Conservation (phyloP, 2,113 vertebrate genomes). For the Seriola dumerili region DNA sequence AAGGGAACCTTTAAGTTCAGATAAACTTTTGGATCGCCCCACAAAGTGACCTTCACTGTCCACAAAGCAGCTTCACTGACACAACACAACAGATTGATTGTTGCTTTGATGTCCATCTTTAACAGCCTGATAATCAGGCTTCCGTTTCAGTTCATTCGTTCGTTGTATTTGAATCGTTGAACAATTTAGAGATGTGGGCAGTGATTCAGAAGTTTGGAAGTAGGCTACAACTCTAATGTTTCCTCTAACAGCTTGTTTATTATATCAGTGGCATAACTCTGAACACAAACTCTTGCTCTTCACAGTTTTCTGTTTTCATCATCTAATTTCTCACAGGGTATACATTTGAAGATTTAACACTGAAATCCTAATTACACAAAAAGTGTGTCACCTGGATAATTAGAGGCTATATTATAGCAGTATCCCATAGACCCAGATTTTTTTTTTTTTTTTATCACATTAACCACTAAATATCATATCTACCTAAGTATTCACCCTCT, state of each 20-base stretch:
- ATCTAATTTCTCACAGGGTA: conserved; percentile 8
- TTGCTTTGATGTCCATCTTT: neutral
- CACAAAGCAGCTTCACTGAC: conserved; percentile 12
- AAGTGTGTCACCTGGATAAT: conserved; percentile 5
- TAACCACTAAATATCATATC: conserved; percentile 9
- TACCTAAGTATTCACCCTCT: conserved; percentile 17
- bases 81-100: neutral
- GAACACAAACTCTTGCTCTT: neutral
- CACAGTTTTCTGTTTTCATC: conserved; percentile 29
- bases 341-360: conserved; percentile 28
- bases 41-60: conserved; percentile 33
- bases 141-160: conserved; percentile 8
- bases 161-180: conserved; percentile 14
- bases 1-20: conserved; percentile 30
- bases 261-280: neutral
- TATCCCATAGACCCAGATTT: neutral
- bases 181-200: neutral
- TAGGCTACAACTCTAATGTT: conserved; percentile 5
- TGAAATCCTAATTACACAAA: neutral
- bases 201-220: conserved; percentile 12
- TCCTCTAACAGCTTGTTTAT: conserved; percentile 10
- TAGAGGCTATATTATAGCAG: neutral
- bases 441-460: neutral
- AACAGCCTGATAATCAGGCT: conserved; percentile 10
- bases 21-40: conserved; percentile 13